Conservation (phyloP, 2,797 vertebrate genomes). For the Balearica regulorum region DNA sequence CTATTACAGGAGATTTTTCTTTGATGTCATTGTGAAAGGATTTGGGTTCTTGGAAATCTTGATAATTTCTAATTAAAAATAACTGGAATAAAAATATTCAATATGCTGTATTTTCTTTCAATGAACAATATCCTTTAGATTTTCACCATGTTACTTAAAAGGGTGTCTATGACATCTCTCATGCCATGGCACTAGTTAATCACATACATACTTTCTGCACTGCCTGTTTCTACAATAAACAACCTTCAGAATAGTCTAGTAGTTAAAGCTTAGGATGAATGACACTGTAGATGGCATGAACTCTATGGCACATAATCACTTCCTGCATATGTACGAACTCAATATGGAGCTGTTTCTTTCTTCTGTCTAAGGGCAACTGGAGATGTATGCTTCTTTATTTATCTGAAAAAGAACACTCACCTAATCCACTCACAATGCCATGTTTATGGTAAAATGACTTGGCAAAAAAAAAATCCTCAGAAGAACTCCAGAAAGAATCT, state of each 20-base stretch:
- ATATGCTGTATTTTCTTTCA: not conserved
- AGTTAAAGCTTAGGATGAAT: not conserved
- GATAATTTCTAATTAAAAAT: not conserved
- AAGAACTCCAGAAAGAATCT: not conserved
- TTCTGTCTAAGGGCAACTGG: not conserved
- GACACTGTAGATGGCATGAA: not conserved
- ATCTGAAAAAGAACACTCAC: not conserved
- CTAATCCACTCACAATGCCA: not conserved
- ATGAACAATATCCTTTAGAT: not conserved
- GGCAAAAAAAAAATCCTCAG: not conserved
- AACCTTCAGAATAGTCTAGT: not conserved
- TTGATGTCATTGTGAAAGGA: not conserved
- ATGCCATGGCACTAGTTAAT: not conserved
- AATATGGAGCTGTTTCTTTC: not conserved
- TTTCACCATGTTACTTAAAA: not conserved
- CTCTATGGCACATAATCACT: not conserved
- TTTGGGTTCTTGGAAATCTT: not conserved
- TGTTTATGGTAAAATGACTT: not conserved
- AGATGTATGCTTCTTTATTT: not conserved
- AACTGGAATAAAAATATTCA: not conserved
- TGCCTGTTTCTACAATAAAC: not conserved
- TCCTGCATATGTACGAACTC: not conserved
- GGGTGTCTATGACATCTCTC: not conserved
- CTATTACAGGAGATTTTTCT: not conserved
- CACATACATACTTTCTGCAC: not conserved